A percentile compares a stretch with the other conserved stretches of the same genome.
Evolutionary conservation across 2,797 vertebrate genomes (phyloP).

Genomic region (Momotus momota): DNA sequence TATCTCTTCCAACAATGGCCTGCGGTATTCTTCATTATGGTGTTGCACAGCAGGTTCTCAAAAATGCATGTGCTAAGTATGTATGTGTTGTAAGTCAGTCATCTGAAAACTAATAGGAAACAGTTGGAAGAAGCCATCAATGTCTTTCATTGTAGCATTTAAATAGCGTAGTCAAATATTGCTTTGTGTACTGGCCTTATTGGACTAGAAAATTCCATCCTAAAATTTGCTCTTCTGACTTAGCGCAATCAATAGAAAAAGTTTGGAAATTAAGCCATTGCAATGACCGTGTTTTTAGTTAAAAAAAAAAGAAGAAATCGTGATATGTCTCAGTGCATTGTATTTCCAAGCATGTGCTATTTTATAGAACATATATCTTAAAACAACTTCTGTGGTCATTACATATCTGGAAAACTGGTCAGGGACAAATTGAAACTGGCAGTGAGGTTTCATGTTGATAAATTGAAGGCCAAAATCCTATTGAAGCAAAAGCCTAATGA

Average conservation of each 20-base stretch:
- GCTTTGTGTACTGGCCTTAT: neutral
- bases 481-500: neutral
- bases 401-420: neutral
- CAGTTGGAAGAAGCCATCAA: conserved; percentile 43
- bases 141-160: conserved; percentile 31
- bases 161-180: neutral
- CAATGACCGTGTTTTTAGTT: neutral
- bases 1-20: conserved; percentile 33
- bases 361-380: neutral
- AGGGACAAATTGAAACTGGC: neutral
- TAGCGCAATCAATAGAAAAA: neutral
- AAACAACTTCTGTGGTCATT: neutral
- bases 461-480: neutral
- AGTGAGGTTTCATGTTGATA: neutral
- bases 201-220: conserved; percentile 35
- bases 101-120: conserved; percentile 49
- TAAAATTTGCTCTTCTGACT: conserved; percentile 13
- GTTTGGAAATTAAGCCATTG: conserved; percentile 5
- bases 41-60: conserved; percentile 41
- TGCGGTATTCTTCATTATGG: conserved; percentile 20
- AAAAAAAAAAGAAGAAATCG: neutral
- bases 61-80: conserved; percentile 30
- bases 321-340: neutral
- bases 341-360: neutral
- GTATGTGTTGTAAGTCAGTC: conserved; percentile 58